Evolutionary conservation across 1,140 invertebrate species (phyloP), one percentile per base, ranked within the genome.

Genomic region (Melanaphis sacchari): DNA sequence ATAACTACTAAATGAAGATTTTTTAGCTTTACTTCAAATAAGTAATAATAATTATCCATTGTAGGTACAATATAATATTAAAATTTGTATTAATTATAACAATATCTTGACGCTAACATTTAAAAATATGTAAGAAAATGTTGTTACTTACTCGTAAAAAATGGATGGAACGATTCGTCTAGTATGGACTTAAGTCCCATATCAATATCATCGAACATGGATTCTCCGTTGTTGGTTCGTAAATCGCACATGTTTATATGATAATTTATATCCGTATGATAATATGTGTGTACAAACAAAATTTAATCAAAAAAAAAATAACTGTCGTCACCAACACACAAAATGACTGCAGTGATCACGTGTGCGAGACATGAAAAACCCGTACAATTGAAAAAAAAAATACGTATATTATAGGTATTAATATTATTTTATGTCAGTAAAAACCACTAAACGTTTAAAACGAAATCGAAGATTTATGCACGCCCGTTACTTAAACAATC

Each of bases 121-220:
- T n/a, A n/a, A 76, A 76, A 76, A n/a, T 36, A 15, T 18, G 31
- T n/a, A 66, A 66, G 59, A 66, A 66, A n/a, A 66, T n/a, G 11
- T n/a, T 76, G 18, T 76, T 76, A 85, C 90, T 91, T 66, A 91
- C 90, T 66, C 15, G 18, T 0, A 18, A 81, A 91, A 91, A 81
- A 91, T 41, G 90, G 90, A 91, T 91, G 90, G 40, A 46, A 91
- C 18, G 90, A 66, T 81, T 91, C 90, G 59, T 91, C 90, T n/a
- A 91, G 66, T 36, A 91, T 91, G 40, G 88, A 90, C 41, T 90
- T 90, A 11, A 90, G 49, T 90, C 88, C 88, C 88, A 90, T 4
- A n/a, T 90, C 88, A 8, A 91, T 91, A 1, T 91, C 90, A 41
- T 91, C 90, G 59, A 91, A 91, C 38, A 91, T 31, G 40, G 59